A percentile compares a stretch with the other conserved stretches of the same genome.
phyloP scores from a whole-genome alignment of 37 sponge, comb jelly and placozoan species.

The Aphrocallistes beatrix region DNA sequence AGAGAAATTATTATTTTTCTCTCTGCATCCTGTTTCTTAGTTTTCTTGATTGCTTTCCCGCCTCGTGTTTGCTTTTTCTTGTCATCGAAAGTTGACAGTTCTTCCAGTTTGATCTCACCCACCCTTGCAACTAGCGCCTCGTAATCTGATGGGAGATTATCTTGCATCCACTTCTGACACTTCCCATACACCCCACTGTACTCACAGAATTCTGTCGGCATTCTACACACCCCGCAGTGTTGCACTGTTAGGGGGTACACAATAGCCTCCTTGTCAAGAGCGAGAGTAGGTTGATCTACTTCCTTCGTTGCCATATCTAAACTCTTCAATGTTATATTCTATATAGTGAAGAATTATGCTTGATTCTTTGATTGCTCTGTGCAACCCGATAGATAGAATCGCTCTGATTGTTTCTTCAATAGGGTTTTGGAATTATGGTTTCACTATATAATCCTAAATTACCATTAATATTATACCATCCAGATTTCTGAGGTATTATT shows the following conservation, averaged over 20 bases:
- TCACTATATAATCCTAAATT: not conserved
- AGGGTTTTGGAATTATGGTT: not conserved
- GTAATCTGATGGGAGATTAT: slow-evolving; percentile 57
- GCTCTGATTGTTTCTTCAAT: too few species aligned
- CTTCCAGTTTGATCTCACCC: slow-evolving; percentile 35
- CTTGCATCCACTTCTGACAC: slow-evolving; percentile 86
- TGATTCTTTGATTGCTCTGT: not conserved
- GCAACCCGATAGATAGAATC: too few species aligned
- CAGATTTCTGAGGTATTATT: too few species aligned
- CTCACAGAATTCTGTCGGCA: slow-evolving; percentile 77
- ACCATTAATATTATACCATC: too few species aligned
- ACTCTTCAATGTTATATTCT: too few species aligned
- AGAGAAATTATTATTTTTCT: slow-evolving; percentile 35
- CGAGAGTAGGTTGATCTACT: not conserved
- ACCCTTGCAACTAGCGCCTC: slow-evolving; percentile 38
- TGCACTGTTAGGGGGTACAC: not conserved
- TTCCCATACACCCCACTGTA: slow-evolving; percentile 55
- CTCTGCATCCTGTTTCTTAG: slow-evolving; percentile 53
- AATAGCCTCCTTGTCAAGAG: not conserved
- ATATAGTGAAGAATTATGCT: not conserved
- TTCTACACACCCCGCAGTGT: not conserved
- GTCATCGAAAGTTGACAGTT: slow-evolving; percentile 24
- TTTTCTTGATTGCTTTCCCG: slow-evolving; percentile 68
- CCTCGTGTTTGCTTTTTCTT: slow-evolving; percentile 65
- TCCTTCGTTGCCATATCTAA: slow-evolving; percentile 14